Base-by-base conservation (phyloP, 2,797 vertebrate species). In the Mus spretus region DNA sequence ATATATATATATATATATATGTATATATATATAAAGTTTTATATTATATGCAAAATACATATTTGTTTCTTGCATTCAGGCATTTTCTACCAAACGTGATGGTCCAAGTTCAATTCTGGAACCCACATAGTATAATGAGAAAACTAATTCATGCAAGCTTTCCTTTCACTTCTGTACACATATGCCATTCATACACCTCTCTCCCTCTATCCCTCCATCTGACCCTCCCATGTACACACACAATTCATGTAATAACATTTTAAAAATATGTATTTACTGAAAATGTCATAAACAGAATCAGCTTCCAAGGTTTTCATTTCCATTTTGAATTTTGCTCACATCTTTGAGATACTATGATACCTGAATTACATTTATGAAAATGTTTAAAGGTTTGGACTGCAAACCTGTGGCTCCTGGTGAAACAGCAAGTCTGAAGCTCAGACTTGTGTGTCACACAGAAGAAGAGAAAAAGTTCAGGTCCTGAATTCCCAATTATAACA, bases 141-240 rank as follows among this genome's bases (percentile, higher is more conserved):
- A 17, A 50, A 85, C 4, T 3, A 50, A 50, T 67, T 85, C 37
- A 14, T 34, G 17, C 26, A 31, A 31, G 1, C 15, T 44, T 37
- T 47, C 40, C 24, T 84, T 28, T 83, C 4, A 20, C 26, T 84
- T 84, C 15, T 8, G 19, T 19, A 47, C 8, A 65, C 17, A 65
- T 26, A 63, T 47, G 40, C 1, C 26, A 47, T 65, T 63, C 37
- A 20, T 19, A 7, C 0, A 1, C 10, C 50, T 11, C 50, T 6
- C 75, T 77, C 11, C 4, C 19, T 74, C 34, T 22, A 9, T 24
- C 3, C 17, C 4, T 22, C 13, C 6, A 0, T 19, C 24, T 44
- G 12, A 1, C 8, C 4, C 17, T 4, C 28, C 1, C 31, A n/a
- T 10, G 19, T 6, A 37, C 6, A 57, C 6, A 26, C 22, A 59